These are phyloP conservation scores for Neodiprion lecontei DNA, from an alignment of 1,140 invertebrate genomes.

Conservation along the genomic window DNA sequence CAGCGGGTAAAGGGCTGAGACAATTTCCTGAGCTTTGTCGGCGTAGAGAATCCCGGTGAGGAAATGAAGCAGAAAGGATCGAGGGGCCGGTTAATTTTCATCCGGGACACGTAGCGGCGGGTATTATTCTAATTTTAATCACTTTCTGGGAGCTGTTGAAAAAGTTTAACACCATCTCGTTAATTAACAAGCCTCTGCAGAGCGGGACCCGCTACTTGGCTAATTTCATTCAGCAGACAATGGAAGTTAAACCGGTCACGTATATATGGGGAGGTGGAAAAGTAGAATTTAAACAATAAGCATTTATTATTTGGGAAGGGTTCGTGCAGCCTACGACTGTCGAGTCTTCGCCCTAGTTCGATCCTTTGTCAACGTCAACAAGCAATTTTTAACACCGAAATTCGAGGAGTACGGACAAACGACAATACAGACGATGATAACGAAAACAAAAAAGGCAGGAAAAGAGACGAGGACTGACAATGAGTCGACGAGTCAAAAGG, in stretches of 20 bases:
- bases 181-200: constrained; percentile 6
- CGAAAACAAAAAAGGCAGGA: not conserved
- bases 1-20: too few species aligned
- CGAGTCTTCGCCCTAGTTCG: not conserved
- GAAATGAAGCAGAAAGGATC: not conserved
- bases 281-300: constrained; percentile 8
- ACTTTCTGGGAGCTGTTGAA: constrained; percentile 10
- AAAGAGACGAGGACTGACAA: not conserved
- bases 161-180: constrained; percentile 15
- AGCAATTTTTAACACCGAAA: not conserved
- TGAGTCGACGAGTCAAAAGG: too few species aligned
- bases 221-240: constrained; percentile 13
- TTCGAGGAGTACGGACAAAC: not conserved
- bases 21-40: too few species aligned
- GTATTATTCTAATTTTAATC: constrained; percentile 18
- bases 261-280: not conserved
- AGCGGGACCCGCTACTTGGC: not conserved
- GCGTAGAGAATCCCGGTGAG: too few species aligned
- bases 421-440: not conserved
- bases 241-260: constrained; percentile 14
- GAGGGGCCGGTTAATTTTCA: constrained; percentile 7
- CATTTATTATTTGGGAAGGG: not conserved
- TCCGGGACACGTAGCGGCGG: constrained; percentile 9
- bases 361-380: not conserved
- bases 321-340: too few species aligned